Evolutionary conservation across 2,113 vertebrate species (phyloP), one percentile per base, ranked within the genome.

Genomic region (Sphyrna mokarran): DNA sequence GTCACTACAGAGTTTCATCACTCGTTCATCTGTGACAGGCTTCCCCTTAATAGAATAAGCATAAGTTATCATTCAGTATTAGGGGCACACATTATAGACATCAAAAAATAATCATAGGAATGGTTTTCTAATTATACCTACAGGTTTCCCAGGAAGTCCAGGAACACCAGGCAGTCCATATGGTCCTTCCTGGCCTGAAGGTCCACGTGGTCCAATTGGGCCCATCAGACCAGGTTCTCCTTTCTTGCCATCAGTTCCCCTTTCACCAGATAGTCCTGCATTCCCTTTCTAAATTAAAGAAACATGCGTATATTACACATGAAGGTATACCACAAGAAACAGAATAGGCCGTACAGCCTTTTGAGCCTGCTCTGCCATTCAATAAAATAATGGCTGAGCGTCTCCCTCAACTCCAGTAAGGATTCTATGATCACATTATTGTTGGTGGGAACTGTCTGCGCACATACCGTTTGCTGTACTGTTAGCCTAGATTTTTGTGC

Each of bases 111-210:
- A 48, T 43, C 13, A 26, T n/a, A 40, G 37, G 54, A 63, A 37
- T 40, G 4, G 22, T 23, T 26, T 72, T 95, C 22, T n/a, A 95
- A 29, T 29, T 76, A 54, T 14, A 95, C 94, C 26, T 95, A 95
- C 94, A 54, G 70, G 37, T 96, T 97, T 96, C 96, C 96, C 97
- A 91, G 97, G 97, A 69, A 96, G 96, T 95, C 96, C 96, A 43
- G 96, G 95, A 43, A 95, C 58, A 7, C 96, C 96, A 13, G 94
- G 94, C 23, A 72, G 26, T 95, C 94, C 94, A 72, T 70, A 54
- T 18, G 23, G 96, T 68, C 83, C 96, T 94, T 96, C 96, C 94
- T 61, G 83, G 95, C 66, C 94, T 13, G 86, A 54, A 83, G 95
- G 69, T 48, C 96, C 96, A 90, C 96, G 96, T 40, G 95, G 95